Percentiles rank a stretch among this genome's conserved stretches.
Conservation (phyloP, 2,888 invertebrate species). For the Strigamia maritima region DNA sequence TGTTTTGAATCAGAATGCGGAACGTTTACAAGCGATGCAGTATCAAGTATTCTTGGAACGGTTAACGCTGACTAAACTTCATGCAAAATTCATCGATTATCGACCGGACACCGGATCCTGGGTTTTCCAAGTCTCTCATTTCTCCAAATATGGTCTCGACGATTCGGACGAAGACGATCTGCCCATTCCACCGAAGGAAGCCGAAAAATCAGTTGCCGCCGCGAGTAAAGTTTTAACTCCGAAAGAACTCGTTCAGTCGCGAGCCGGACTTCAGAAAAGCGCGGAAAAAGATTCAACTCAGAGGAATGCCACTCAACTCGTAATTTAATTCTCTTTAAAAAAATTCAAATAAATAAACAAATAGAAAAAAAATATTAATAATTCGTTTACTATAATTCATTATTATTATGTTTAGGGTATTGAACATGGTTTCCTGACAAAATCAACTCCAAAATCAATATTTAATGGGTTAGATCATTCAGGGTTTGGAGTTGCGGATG, state of each 20-base stretch:
- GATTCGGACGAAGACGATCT: slow-evolving; percentile 82
- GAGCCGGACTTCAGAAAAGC: neutral
- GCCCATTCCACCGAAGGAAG: slow-evolving; percentile 33
- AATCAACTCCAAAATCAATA: neutral
- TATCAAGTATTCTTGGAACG: slow-evolving; percentile 80
- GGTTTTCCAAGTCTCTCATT: slow-evolving; percentile 93
- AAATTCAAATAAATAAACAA: too few relatives aligned
- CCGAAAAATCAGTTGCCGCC: neutral
- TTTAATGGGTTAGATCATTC: neutral
- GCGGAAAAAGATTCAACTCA: neutral
- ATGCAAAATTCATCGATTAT: slow-evolving; percentile 89
- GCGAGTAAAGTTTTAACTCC: neutral
- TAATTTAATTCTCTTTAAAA: too few relatives aligned
- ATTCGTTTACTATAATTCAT: neutral
- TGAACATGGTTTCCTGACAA: neutral
- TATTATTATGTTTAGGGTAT: neutral
- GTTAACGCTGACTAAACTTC: slow-evolving; percentile 74
- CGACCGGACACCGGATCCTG: slow-evolving; percentile 93
- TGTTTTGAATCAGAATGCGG: slow-evolving; percentile 56
- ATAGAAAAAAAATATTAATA: too few relatives aligned
- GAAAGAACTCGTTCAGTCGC: neutral
- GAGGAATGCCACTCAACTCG: neutral
- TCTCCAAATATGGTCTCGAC: slow-evolving; percentile 85
- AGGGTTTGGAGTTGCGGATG: neutral
- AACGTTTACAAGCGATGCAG: slow-evolving; percentile 72